These are phyloP conservation scores for Okapia johnstoni DNA, from an alignment of 2,113 vertebrate genomes.

Conservation along the genomic window DNA sequence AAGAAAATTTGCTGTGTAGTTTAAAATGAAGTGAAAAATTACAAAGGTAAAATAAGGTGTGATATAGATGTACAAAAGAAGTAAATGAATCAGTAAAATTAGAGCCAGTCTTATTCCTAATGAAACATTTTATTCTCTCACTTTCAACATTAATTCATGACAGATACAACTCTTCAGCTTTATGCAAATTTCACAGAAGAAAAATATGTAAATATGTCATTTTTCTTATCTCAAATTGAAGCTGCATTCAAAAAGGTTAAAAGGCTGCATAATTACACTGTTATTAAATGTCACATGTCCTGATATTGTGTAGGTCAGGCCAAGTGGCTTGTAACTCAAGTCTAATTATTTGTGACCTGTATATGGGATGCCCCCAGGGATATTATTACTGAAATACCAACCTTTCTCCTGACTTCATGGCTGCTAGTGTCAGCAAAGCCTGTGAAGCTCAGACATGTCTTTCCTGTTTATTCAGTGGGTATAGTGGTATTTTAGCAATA, in stretches of 20 bases:
- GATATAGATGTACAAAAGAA: background rate
- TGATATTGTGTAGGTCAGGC: background rate
- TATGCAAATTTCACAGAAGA: slow-evolving; percentile 39
- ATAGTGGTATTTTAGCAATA: background rate
- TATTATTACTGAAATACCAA: background rate
- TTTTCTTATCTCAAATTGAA: slow-evolving; percentile 49
- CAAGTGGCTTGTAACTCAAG: slow-evolving; percentile 2
- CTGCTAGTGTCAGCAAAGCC: background rate
- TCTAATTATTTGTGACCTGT: slow-evolving; percentile 21
- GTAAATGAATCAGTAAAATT: background rate
- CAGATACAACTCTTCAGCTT: slow-evolving; percentile 12
- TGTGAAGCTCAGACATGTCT: background rate
- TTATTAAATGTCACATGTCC: slow-evolving; percentile 29
- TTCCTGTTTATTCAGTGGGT: background rate
- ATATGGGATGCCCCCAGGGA: background rate
- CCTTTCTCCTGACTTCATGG: background rate
- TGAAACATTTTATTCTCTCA: slow-evolving; percentile 23
- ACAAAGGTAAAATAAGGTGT: background rate
- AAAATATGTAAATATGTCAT: slow-evolving; percentile 36
- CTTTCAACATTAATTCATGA: slow-evolving; percentile 42
- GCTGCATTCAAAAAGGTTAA: slow-evolving; percentile 41
- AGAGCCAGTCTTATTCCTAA: background rate
- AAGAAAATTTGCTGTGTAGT: background rate
- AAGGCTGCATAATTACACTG: slow-evolving; percentile 43
- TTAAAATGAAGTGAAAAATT: slow-evolving; percentile 47